A percentile compares a stretch with the other conserved stretches of the same genome.
Conservation (phyloP, 53 echinoderm and acorn worm species). For the Mesocentrotus franciscanus region DNA sequence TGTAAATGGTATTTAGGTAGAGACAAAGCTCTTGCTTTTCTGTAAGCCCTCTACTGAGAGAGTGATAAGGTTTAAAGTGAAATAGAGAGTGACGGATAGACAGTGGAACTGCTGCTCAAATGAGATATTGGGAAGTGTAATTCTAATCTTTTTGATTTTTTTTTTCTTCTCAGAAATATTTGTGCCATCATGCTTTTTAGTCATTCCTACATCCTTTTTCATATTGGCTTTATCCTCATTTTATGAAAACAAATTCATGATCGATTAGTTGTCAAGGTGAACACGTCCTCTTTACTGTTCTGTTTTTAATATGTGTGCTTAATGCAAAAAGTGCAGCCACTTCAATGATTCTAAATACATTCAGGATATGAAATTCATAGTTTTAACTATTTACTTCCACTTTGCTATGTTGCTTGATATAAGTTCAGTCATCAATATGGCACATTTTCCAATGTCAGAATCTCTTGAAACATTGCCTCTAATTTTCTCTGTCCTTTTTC, state of each 20-base stretch:
- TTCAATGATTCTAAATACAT: not conserved
- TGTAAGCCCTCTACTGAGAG: constrained; percentile 16
- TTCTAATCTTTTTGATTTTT: not conserved
- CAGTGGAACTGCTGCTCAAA: not conserved
- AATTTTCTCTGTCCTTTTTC: not conserved
- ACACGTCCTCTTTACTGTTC: not conserved
- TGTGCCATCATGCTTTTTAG: constrained; percentile 14
- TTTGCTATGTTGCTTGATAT: not conserved
- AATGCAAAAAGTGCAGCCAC: not conserved
- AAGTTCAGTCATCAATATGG: not conserved
- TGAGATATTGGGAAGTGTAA: constrained; percentile 14
- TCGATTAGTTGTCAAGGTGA: not conserved
- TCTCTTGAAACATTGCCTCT: not conserved
- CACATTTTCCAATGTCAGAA: not conserved
- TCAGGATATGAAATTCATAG: not conserved
- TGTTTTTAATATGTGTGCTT: not conserved
- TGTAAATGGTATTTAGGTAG: constrained; percentile 40
- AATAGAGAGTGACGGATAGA: not conserved
- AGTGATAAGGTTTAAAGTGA: not conserved
- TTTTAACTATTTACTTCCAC: not conserved
- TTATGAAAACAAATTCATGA: not conserved
- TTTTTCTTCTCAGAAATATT: not conserved
- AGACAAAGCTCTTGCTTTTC: constrained; percentile 45
- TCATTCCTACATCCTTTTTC: not conserved
- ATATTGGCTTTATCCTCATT: not conserved